phyloP scores from a whole-genome alignment of 2,113 vertebrate species.

The Chionomys nivalis region DNA sequence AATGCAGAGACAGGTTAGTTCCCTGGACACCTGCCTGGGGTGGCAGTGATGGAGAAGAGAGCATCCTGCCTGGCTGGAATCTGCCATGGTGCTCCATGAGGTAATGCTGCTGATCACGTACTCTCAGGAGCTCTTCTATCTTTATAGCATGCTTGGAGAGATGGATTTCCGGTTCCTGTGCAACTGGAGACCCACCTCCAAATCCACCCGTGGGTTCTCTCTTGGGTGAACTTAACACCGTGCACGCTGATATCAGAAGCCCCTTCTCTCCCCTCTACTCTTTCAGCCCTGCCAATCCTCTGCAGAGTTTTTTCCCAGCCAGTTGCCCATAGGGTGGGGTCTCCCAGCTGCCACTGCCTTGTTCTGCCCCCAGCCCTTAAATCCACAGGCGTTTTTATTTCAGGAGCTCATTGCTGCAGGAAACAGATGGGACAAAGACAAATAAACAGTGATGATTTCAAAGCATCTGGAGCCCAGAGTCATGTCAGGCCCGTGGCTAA shows the following conservation, averaged over 20 bases:
- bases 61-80: neutral
- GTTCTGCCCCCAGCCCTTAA: neutral
- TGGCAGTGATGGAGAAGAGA: neutral
- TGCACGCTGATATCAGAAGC: neutral
- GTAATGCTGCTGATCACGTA: rapidly evolving
- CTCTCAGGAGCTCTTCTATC: neutral
- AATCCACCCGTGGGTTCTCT: neutral
- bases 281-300: neutral
- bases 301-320: neutral
- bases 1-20: neutral
- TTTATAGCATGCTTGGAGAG: neutral
- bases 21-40: neutral
- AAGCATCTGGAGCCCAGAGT: conserved; percentile 46
- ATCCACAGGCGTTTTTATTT: conserved; percentile 3
- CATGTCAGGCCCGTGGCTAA: conserved; percentile 12
- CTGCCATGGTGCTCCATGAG: neutral
- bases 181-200: neutral
- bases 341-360: neutral
- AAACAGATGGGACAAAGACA: conserved; percentile 66
- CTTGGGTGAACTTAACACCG: neutral
- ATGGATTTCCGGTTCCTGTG: neutral
- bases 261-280: neutral
- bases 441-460: conserved; percentile 62
- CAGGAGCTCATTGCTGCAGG: conserved; percentile 53
- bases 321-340: neutral